Percentiles rank a stretch among this genome's conserved stretches.
phyloP scores from a whole-genome alignment of 2,113 vertebrate species.

The Catagonus wagneri region DNA sequence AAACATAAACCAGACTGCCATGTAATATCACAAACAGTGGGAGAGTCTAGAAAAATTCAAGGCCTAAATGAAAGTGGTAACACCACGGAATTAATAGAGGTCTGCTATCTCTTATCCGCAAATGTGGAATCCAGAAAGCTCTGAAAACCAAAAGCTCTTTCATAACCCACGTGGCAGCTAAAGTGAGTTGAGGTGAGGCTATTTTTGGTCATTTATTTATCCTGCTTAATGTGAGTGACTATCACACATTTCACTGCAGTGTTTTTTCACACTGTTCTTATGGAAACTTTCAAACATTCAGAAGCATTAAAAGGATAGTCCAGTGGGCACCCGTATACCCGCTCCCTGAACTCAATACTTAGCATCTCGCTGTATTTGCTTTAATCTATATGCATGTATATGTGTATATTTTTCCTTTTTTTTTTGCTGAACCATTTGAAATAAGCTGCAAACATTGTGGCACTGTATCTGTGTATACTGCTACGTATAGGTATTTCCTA shows the following conservation, averaged over 20 bases:
- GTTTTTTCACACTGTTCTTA: background rate
- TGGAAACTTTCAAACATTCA: background rate
- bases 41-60: background rate
- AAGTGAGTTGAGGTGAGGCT: background rate
- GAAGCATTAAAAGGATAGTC: background rate
- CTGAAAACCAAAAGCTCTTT: background rate
- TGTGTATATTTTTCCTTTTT: background rate
- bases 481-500: background rate
- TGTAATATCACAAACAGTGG: background rate
- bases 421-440: conserved; percentile 22
- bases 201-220: background rate
- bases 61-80: background rate
- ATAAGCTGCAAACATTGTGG: background rate
- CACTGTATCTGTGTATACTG: background rate
- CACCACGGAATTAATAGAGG: background rate
- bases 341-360: background rate
- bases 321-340: background rate
- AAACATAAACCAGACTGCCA: background rate
- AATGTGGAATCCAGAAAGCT: conserved; percentile 34
- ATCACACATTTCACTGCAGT: background rate
- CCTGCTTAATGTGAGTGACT: background rate
- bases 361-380: background rate
- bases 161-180: background rate
- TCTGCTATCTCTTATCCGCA: background rate
- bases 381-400: background rate